Evolutionary conservation across 1,140 invertebrate species (phyloP), one percentile per base, ranked within the genome.

Genomic region (Venturia canescens): DNA sequence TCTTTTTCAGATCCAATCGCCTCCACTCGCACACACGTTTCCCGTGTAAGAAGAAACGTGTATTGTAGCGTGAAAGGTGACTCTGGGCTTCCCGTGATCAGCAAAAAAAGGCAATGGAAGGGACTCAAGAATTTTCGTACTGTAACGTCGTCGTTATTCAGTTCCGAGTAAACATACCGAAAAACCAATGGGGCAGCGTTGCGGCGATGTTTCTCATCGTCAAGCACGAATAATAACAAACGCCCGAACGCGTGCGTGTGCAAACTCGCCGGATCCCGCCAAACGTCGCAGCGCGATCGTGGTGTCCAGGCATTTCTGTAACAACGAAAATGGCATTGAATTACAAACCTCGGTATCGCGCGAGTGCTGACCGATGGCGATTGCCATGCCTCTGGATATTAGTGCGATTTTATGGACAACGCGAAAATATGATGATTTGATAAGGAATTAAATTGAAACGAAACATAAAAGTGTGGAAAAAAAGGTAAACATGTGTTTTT

Each of bases 401-500:
- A n/a, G n/a, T 53, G 1, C 3, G 50, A 21, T 53, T 53, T 53
- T 21, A 11, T 53, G 18, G n/a, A 63, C 60, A 63, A 63, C 11
- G 23, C 15, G 60, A 23, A 23, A 63, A 63, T 63, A 23, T 26
- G 60, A 63, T 0, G 7, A 44, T 44, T 44, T 34, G 9, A 44
- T 11, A 44, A 44, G 5, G 38, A 44, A 44, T n/a, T 11, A 44
- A 44, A 44, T 4, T 7, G 7, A 34, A 34, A 34, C 7, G 7
- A 34, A 34, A 34, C 31, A 34, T 7, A 7, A 13, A 44, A 44
- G 38, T n/a, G 38, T 15, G 38, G 7, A 53, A 63, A 26, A 63
- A 63, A 63, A 63, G 23, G 60, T 57, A 67, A 78, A 78, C 76
- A 78, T 50, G 60, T 78, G 76, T 78, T 78, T 78, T 18, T 23